These are phyloP conservation scores for Pachyuromys duprasi DNA, from an alignment of 2,797 vertebrate genomes.

Conservation along the genomic window DNA sequence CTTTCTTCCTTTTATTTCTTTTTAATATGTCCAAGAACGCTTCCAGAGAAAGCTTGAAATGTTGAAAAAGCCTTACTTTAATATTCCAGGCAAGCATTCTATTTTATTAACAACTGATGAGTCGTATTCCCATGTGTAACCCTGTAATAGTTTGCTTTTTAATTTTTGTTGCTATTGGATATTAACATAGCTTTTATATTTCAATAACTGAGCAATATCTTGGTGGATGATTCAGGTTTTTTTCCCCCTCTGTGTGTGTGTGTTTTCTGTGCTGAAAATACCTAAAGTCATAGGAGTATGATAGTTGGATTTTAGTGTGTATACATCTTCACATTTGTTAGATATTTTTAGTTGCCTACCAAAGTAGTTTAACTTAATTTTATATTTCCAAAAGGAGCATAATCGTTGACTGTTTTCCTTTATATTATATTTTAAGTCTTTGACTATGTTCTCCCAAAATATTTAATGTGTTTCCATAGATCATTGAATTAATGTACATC, in stretches of 20 bases:
- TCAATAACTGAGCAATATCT: neutral
- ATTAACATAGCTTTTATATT: constrained; percentile 13
- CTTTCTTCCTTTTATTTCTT: neutral
- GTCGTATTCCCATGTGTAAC: neutral
- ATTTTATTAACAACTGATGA: neutral
- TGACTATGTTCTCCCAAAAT: neutral
- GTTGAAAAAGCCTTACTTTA: constrained; percentile 32
- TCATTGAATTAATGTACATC: neutral
- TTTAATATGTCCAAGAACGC: neutral
- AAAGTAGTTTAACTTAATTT: constrained; percentile 8
- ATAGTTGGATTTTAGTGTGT: neutral
- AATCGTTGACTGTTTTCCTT: neutral
- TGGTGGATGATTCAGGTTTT: neutral
- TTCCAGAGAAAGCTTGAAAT: neutral
- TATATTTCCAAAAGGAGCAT: neutral
- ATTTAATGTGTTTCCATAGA: neutral
- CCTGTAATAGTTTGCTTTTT: neutral
- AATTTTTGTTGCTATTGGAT: neutral
- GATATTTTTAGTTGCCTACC: neutral
- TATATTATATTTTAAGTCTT: neutral
- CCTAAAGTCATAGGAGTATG: neutral
- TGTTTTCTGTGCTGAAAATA: neutral
- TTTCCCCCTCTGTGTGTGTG: neutral
- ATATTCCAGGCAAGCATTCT: neutral
- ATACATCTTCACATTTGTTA: neutral